Conservation (phyloP, 2,797 vertebrate genomes). For the Xerus rutilus region DNA sequence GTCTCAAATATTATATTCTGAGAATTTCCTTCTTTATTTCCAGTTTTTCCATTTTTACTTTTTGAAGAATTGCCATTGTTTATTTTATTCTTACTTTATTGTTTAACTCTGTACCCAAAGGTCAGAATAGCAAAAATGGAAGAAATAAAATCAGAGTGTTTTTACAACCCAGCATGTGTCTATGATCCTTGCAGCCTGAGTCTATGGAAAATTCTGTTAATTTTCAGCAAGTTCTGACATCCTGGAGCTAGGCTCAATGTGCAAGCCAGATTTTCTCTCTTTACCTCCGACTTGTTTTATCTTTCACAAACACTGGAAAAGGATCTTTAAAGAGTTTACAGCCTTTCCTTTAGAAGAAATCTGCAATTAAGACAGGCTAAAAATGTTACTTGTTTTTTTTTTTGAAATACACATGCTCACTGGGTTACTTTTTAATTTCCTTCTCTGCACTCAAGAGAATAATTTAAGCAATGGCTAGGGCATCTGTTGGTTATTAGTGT, state of each 20-base stretch:
- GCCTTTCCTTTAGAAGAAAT: conserved; percentile 38
- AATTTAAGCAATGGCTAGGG: conserved; percentile 51
- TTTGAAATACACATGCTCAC: conserved; percentile 24
- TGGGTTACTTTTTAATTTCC: conserved; percentile 68
- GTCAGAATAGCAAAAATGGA: conserved; percentile 39
- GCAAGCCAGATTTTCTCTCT: background rate
- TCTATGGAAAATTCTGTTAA: conserved; percentile 45
- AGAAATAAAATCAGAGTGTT: conserved; percentile 32
- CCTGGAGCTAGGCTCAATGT: conserved; percentile 7
- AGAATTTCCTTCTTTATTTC: background rate
- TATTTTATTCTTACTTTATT: conserved; percentile 41
- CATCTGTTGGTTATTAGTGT: conserved; percentile 66
- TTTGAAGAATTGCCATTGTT: conserved; percentile 9
- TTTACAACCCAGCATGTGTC: conserved; percentile 16
- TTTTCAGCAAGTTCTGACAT: conserved; percentile 14
- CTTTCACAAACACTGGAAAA: conserved; percentile 33
- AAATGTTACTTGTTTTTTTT: conserved; percentile 30
- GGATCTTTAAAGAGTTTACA: conserved; percentile 57
- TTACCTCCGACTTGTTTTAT: background rate
- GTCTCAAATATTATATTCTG: conserved; percentile 34
- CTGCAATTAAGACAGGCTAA: conserved; percentile 55
- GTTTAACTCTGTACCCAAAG: background rate
- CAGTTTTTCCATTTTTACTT: conserved; percentile 50
- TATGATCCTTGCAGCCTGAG: background rate
- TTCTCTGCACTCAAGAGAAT: conserved; percentile 7